Base-by-base conservation (phyloP, 2,888 invertebrate species). In the Slavum lentiscoides region DNA sequence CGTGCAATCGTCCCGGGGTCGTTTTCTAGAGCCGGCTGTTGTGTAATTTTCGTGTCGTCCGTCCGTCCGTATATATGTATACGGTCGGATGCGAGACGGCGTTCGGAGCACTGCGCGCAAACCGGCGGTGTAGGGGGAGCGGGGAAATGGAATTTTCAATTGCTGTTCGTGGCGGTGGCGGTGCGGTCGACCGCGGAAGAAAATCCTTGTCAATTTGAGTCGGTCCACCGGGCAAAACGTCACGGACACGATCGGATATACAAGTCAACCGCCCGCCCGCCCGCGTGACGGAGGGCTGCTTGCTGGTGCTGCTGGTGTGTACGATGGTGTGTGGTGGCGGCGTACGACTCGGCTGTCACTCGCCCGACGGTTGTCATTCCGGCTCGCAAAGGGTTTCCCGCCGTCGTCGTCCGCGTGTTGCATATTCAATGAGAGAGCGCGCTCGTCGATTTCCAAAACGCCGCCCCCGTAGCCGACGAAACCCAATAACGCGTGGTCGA, bases 381-480 rank as follows among this genome's bases (percentile, higher is more conserved):
- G 58, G 37, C 19, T 19, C 37, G 74, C 75, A 72, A 72, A 80
- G 62, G 82, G 82, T 80, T 73, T 77, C 23, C 55, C 62, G 72
- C 43, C 43, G 43, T 43, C 43, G 30, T 30, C 43, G 39, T 39
- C 64, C 67, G 77, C 66, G 74, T 75, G 81, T 76, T 82, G 82
- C 75, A 82, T 82, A 82, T 82, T 81, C 82, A 82, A 82, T 82
- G 82, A 82, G 74, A 66, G 58, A n/a, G 15, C 55, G 39, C 39
- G 69, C 53, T 53, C 62, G 70, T 80, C 80, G 80, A 80, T 77
- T 77, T 77, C 62, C 70, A 39, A 77, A 77, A 62, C 69, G 76
- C n/a, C 75, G n/a, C n/a, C n/a, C n/a, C n/a, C n/a, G 37, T 43
- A 19, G 9, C 67, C 74, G 23, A 80, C 74, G 23, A 80, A 72